Conservation (phyloP, 2,888 invertebrate genomes). For the Cosmorhoe ocellata region DNA sequence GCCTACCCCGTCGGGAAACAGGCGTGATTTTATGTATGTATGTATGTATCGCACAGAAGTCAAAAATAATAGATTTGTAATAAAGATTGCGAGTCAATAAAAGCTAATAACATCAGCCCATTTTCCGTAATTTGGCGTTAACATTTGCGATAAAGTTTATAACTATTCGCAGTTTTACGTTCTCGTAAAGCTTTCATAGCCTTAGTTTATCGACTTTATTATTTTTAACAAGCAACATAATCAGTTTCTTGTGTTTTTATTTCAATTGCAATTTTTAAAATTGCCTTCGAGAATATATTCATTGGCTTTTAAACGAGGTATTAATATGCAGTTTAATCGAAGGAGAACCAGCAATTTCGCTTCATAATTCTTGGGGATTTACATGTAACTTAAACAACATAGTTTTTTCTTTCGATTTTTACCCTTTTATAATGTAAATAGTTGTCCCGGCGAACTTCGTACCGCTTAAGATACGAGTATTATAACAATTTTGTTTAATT, state of each 20-base stretch:
- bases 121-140: background rate
- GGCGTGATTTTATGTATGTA: no score
- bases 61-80: no score
- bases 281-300: constrained; percentile 13
- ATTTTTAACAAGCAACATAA: constrained; percentile 12
- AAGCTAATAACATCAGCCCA: no score
- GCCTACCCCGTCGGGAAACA: no score
- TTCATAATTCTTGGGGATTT: constrained; percentile 10
- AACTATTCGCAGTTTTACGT: constrained; percentile 1
- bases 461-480: no score
- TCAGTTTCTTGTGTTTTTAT: constrained; percentile 5
- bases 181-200: background rate
- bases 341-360: constrained; percentile 2
- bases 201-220: constrained; percentile 12
- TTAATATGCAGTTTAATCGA: constrained; percentile 17
- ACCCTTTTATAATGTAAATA: no score
- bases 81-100: background rate
- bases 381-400: background rate
- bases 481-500: no score
- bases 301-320: constrained; percentile 4
- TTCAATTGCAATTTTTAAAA: constrained; percentile 8
- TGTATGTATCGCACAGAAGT: no score
- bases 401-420: no score
- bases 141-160: background rate
- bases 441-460: no score